Conservation (phyloP, 2,797 vertebrate genomes). For the Tadarida brasiliensis region DNA sequence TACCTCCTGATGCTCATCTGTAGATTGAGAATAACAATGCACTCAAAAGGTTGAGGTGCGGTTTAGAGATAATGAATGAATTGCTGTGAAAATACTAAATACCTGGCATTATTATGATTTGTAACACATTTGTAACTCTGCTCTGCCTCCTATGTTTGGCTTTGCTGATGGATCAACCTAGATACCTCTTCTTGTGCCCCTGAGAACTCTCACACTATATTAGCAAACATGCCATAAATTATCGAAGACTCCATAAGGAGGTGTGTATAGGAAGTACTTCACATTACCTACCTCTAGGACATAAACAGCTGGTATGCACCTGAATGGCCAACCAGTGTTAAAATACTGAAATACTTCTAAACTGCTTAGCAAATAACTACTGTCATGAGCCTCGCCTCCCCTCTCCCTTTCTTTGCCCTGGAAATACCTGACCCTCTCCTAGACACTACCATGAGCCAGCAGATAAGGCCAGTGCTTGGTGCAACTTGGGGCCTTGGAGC, state of each 20-base stretch:
- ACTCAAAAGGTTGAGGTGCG: not conserved
- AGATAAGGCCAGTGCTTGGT: not conserved
- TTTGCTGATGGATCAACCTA: not conserved
- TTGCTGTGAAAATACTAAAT: not conserved
- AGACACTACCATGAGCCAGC: not conserved
- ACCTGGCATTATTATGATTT: not conserved
- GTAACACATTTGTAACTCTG: constrained; percentile 9
- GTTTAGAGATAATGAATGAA: not conserved
- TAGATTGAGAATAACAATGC: not conserved
- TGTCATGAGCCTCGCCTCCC: not conserved
- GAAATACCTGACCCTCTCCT: not conserved
- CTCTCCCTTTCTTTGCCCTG: not conserved
- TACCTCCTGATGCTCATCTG: not conserved
- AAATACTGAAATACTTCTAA: not conserved
- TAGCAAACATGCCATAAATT: not conserved
- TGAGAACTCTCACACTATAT: not conserved
- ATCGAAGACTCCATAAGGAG: not conserved
- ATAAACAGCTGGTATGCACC: not conserved
- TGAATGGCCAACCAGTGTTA: not conserved
- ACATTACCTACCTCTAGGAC: not conserved
- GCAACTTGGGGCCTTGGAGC: not conserved
- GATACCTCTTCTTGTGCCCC: not conserved
- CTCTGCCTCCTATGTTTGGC: not conserved
- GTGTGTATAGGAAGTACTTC: not conserved
- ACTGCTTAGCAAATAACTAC: not conserved